Evolutionary conservation across 2,113 vertebrate species (phyloP).

Genomic region (Noctilio leporinus): DNA sequence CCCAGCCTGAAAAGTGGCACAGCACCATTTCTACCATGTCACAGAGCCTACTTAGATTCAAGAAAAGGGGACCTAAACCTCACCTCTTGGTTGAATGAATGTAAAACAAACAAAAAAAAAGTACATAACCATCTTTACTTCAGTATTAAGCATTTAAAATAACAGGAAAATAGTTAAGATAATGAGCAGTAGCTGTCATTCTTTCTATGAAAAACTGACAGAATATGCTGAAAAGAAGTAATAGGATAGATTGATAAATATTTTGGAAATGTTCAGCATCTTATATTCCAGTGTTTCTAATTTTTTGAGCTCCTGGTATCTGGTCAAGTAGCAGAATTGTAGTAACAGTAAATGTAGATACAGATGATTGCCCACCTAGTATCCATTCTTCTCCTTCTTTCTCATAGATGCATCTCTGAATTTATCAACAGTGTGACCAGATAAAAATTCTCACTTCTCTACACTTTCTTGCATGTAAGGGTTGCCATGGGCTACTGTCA

Average conservation of each 20-base stretch:
- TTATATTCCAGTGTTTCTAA: background rate
- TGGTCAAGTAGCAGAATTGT: background rate
- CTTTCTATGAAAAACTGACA: background rate
- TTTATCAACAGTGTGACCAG: background rate
- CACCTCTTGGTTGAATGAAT: background rate
- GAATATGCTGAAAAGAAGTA: background rate
- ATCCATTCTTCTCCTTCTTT: background rate
- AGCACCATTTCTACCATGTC: background rate
- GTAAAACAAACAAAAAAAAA: too few species aligned
- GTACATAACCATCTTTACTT: background rate
- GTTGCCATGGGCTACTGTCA: background rate
- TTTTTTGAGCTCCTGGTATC: background rate
- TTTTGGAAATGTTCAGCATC: constrained; percentile 4
- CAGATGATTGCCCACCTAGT: background rate
- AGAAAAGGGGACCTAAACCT: background rate
- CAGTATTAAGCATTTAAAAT: background rate
- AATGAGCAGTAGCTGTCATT: background rate
- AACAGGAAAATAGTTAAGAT: background rate
- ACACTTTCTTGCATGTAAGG: background rate
- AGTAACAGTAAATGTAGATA: background rate
- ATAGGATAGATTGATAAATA: background rate
- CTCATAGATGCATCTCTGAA: background rate
- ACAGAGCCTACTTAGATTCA: background rate
- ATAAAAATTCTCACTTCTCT: background rate
- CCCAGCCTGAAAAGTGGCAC: background rate